Conservation (phyloP, 2,113 vertebrate species). For the Danio rerio region GRCz12tu NC_133196.1:19736501-19737000, state of each 20-base stretch:
- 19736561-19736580: constrained; percentile 15
- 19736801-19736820: constrained; percentile 43
- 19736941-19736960: constrained; percentile 1
- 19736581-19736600: constrained; percentile 34
- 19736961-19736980: constrained; percentile 22
- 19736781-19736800: constrained; percentile 36
- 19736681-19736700: constrained; percentile 16
- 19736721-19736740: constrained; percentile 40
- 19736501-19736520: constrained; percentile 47
- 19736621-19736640: constrained; percentile 37
- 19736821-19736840: constrained; percentile 43
- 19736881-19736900: constrained; percentile 18
- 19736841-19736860: constrained; percentile 34
- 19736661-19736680: constrained; percentile 29
- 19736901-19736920: no score
- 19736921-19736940: constrained; percentile 19
- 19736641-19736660: constrained; percentile 16
- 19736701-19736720: constrained; percentile 44
- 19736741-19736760: neutral
- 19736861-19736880: constrained; percentile 5
- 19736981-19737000: neutral
- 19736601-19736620: constrained; percentile 59
- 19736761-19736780: constrained; percentile 21
- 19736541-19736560: constrained; percentile 36
- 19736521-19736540: constrained; percentile 49